These are phyloP conservation scores for Lasioglossum marginatum DNA, from an alignment of 2,888 invertebrate genomes.

Conservation along the genomic window DNA sequence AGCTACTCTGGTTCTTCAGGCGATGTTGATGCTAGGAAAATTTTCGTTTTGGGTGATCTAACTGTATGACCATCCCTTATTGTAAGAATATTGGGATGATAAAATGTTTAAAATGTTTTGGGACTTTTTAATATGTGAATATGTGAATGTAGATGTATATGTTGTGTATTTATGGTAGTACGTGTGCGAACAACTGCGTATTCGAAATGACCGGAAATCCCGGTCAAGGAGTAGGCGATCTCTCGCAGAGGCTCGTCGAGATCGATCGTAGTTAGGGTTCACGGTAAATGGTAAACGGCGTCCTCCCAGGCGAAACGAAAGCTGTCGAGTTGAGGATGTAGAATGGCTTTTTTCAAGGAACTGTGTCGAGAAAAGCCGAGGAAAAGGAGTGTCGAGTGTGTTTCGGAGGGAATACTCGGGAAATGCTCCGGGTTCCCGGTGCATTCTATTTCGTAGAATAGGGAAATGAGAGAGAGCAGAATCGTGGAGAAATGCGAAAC, in stretches of 20 bases:
- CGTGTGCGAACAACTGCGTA: constrained; percentile 1
- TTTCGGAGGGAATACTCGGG: not conserved
- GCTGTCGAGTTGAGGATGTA: not conserved
- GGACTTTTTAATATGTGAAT: too few relatives aligned
- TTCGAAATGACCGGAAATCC: constrained; percentile 27
- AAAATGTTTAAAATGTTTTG: too few relatives aligned
- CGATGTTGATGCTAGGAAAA: too few relatives aligned
- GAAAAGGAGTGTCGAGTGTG: not conserved
- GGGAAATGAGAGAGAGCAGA: not conserved
- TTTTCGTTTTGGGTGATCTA: too few relatives aligned
- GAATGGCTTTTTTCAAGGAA: not conserved
- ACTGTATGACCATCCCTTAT: too few relatives aligned
- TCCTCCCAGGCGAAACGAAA: not conserved
- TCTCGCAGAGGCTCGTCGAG: constrained; percentile 14
- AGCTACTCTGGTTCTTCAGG: too few relatives aligned
- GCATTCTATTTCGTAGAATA: not conserved
- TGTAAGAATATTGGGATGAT: too few relatives aligned
- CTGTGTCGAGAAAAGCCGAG: not conserved
- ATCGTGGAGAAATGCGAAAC: not conserved
- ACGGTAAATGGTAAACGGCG: constrained; percentile 24
- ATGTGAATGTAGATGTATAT: too few relatives aligned
- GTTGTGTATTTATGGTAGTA: not conserved
- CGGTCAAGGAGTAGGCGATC: constrained; percentile 54
- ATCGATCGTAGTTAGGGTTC: constrained; percentile 39
- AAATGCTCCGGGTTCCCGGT: not conserved